phyloP scores from a whole-genome alignment of 92 coral and sea anemone genomes.

The Phenganax marumi region DNA sequence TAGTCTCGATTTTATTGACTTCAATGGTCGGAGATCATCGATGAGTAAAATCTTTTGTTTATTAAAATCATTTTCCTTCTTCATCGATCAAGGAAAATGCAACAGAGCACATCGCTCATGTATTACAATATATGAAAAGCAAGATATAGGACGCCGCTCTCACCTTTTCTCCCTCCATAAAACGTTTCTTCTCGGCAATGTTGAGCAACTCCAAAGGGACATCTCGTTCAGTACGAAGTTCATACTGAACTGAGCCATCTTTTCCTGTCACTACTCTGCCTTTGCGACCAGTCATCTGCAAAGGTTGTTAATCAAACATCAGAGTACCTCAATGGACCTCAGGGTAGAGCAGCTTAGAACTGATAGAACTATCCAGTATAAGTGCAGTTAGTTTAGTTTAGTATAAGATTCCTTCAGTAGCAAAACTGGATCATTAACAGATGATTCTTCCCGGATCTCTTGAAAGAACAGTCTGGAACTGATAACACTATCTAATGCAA shows the following conservation, averaged over 20 bases:
- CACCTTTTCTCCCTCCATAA: slow-evolving; percentile 96
- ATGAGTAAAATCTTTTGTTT: no score
- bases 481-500: neutral
- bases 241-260: slow-evolving; percentile 79
- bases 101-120: no score
- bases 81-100: no score
- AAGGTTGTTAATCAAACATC: neutral
- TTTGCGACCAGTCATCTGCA: slow-evolving; percentile 97
- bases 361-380: neutral
- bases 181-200: slow-evolving; percentile 78
- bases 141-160: neutral
- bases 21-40: neutral
- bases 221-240: slow-evolving; percentile 86
- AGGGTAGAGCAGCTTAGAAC: neutral
- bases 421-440: no score
- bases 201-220: slow-evolving; percentile 80
- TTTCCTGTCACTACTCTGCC: slow-evolving; percentile 82
- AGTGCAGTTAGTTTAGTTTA: neutral
- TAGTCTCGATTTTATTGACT: neutral
- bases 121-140: no score
- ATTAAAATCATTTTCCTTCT: no score
- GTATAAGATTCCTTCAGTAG: neutral
- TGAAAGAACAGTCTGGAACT: neutral
- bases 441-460: no score
- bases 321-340: neutral